Base-by-base conservation (phyloP, 2,888 invertebrate genomes). In the Rotaria socialis region DNA sequence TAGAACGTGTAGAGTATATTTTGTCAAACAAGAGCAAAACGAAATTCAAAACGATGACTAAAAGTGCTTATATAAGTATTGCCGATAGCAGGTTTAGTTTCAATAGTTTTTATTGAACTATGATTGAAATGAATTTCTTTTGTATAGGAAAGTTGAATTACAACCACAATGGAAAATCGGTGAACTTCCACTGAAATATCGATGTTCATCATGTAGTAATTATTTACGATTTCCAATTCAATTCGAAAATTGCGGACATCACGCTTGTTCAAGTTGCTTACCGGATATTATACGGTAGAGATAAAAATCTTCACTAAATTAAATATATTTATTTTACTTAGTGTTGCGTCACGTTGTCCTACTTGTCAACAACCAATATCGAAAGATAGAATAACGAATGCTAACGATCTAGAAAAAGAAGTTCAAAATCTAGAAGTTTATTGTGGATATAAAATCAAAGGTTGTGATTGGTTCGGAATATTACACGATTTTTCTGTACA, bases 381-480 rank as follows among this genome's bases (percentile, higher is more conserved):
- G 16, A 88, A 88, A 86, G 88, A 89, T 55, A 88, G 88, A 84
- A 85, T 88, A 3, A 87, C 88, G 56, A 89, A 89, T 10, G 89
- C 90, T 88, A 89, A 89, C 74, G 88, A 87, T 1, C 89, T 89
- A 86, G 89, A 89, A 87, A 87, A 87, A 84, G 89, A 89, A 67
- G 89, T 91, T 24, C 90, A 90, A 50, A 86, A 88, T 35, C 89
- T 91, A 24, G 88, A 87, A 7, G 90, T 92, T n/a, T 89, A 89
- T 85, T 91, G 91, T 88, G 89, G 89, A 35, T 87, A 88, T 87
- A 87, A 89, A 35, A 88, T 88, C 35, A 88, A 88, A 80, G 91
- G 91, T 8, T 91, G 91, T 88, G 86, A 87, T 35, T 92, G 91
- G 91, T 87, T 88, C 10, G 90, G 90, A 47, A 55, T 86, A 16